phyloP scores from a whole-genome alignment of 2,888 invertebrate genomes.

The Nysson spinosus region DNA sequence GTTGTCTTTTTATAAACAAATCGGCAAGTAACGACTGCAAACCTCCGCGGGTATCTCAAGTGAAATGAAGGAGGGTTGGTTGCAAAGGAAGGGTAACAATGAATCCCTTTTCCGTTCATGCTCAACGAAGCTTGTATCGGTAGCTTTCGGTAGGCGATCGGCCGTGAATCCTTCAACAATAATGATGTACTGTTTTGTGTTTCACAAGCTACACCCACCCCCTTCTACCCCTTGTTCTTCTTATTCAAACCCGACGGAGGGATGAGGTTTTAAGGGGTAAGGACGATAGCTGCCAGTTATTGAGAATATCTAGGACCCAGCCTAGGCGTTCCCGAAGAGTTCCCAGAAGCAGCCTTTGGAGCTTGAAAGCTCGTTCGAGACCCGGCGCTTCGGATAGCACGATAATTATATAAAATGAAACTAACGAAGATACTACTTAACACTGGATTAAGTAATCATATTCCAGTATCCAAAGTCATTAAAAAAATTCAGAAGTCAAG shows the following conservation, averaged over 20 bases:
- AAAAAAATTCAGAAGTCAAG: no score
- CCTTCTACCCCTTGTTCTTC: not conserved
- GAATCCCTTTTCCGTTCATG: conserved; percentile 61
- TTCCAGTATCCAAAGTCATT: no score
- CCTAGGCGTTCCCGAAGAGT: conserved; percentile 19
- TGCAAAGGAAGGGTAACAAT: conserved; percentile 61
- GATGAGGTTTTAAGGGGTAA: no score
- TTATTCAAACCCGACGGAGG: conserved; percentile 1
- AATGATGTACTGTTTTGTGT: conserved; percentile 66
- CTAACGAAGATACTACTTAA: no score
- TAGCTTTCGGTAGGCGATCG: conserved; percentile 66
- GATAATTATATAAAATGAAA: no score
- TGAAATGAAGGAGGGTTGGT: conserved; percentile 41
- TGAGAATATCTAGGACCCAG: conserved; percentile 30
- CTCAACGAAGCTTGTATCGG: conserved; percentile 61
- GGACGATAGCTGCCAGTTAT: conserved; percentile 35
- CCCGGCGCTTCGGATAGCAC: not conserved
- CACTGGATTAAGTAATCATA: no score
- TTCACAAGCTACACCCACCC: conserved; percentile 19
- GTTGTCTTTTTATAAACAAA: conserved; percentile 42
- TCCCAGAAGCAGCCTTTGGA: no score
- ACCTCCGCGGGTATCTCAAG: conserved; percentile 26
- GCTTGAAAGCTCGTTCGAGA: conserved; percentile 12
- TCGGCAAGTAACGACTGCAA: conserved; percentile 45
- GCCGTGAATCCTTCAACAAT: conserved; percentile 66